phyloP scores from a whole-genome alignment of 1,140 invertebrate genomes.

The Riptortus pedestris region DNA sequence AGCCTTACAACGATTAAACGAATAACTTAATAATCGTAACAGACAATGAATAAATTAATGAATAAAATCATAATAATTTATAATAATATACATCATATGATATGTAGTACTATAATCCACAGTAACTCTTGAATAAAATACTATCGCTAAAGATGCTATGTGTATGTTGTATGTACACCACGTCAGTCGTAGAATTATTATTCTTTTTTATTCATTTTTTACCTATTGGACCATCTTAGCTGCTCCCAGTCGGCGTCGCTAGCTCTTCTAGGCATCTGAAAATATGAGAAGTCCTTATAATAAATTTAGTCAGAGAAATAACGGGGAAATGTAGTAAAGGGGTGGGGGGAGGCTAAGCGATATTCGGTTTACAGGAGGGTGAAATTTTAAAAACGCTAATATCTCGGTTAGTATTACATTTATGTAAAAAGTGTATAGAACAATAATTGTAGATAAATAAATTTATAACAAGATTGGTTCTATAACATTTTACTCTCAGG shows the following conservation, averaged over 20 bases:
- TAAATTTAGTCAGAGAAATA: neutral
- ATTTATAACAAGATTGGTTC: neutral
- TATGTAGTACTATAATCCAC: too few relatives aligned
- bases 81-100: too few relatives aligned
- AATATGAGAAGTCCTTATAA: neutral
- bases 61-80: too few relatives aligned
- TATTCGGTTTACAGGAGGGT: neutral
- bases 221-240: slow-evolving; percentile 1
- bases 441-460: neutral
- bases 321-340: neutral
- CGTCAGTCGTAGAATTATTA: too few relatives aligned
- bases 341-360: neutral
- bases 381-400: neutral
- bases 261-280: neutral
- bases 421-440: neutral
- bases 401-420: neutral
- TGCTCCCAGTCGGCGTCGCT: slow-evolving; percentile 7
- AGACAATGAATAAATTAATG: too few relatives aligned
- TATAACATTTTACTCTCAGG: too few relatives aligned
- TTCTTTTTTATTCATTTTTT: too few relatives aligned
- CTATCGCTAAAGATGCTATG: too few relatives aligned
- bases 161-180: too few relatives aligned
- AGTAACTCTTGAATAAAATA: too few relatives aligned
- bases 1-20: too few relatives aligned
- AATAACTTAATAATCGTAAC: too few relatives aligned